These are phyloP conservation scores for Albula glossodonta DNA, from an alignment of 2,113 vertebrate genomes.

Conservation along the genomic window DNA sequence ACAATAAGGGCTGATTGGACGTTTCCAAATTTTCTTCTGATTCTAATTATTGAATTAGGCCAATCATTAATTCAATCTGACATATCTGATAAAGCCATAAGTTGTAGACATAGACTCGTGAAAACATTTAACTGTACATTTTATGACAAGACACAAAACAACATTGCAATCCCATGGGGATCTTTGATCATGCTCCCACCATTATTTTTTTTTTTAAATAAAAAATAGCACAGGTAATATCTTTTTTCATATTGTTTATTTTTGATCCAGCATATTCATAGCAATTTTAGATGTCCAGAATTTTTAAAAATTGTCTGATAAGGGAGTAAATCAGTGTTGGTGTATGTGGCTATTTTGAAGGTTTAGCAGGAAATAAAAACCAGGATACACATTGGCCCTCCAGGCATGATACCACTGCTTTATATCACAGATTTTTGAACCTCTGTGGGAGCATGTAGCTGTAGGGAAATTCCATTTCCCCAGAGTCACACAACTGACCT, in stretches of 20 bases:
- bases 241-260: too few relatives aligned
- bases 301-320: not conserved
- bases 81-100: not conserved
- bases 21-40: too few relatives aligned
- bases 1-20: too few relatives aligned
- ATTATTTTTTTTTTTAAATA: too few relatives aligned
- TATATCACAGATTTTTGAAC: not conserved
- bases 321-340: not conserved
- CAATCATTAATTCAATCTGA: not conserved
- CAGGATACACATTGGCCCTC: not conserved
- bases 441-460: not conserved
- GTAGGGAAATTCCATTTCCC: not conserved
- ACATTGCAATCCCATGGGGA: too few relatives aligned
- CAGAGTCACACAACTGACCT: not conserved
- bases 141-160: too few relatives aligned
- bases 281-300: too few relatives aligned
- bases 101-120: not conserved
- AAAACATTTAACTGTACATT: not conserved
- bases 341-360: not conserved
- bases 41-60: not conserved
- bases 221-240: too few relatives aligned
- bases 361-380: not conserved
- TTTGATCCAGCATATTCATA: too few relatives aligned
- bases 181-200: too few relatives aligned
- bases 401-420: not conserved